phyloP scores from a whole-genome alignment of 2,797 vertebrate genomes.

The Spea hammondii region DNA sequence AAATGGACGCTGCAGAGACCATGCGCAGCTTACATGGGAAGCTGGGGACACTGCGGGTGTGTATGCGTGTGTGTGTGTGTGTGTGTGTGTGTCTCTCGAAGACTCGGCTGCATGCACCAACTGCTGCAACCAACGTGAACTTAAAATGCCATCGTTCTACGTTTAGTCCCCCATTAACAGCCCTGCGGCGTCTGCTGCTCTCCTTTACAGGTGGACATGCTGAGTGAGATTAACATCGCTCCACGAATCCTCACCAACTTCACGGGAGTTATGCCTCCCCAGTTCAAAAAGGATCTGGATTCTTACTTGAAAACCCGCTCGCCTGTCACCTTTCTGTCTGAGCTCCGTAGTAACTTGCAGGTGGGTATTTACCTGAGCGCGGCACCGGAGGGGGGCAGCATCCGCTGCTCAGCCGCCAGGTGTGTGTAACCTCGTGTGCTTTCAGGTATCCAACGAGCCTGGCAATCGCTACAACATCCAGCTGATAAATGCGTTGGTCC shows the following conservation, averaged over 20 bases:
- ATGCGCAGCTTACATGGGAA: background rate
- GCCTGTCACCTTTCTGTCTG: constrained; percentile 95
- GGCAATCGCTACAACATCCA: constrained; percentile 99
- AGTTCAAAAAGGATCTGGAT: constrained; percentile 99
- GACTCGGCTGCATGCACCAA: too few species aligned
- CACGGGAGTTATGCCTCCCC: constrained; percentile 97
- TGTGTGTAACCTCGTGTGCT: background rate
- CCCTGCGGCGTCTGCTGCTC: too few species aligned
- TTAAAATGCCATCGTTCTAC: too few species aligned
- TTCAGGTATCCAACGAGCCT: constrained; percentile 88
- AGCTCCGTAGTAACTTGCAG: constrained; percentile 96
- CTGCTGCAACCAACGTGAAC: too few species aligned
- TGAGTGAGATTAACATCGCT: constrained; percentile 98
- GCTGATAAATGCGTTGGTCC: constrained; percentile 95
- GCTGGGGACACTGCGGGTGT: background rate
- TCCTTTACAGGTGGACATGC: constrained; percentile 88
- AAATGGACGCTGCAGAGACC: background rate
- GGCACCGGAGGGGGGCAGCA: too few species aligned
- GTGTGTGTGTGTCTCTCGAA: background rate
- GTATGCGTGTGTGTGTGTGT: background rate
- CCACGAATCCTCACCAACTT: constrained; percentile 98
- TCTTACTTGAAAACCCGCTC: constrained; percentile 98
- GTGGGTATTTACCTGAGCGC: constrained; percentile 60
- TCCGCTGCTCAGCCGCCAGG: too few species aligned
- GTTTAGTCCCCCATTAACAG: too few species aligned